Conservation (phyloP, 2,113 vertebrate genomes). For the Candoia aspera region DNA sequence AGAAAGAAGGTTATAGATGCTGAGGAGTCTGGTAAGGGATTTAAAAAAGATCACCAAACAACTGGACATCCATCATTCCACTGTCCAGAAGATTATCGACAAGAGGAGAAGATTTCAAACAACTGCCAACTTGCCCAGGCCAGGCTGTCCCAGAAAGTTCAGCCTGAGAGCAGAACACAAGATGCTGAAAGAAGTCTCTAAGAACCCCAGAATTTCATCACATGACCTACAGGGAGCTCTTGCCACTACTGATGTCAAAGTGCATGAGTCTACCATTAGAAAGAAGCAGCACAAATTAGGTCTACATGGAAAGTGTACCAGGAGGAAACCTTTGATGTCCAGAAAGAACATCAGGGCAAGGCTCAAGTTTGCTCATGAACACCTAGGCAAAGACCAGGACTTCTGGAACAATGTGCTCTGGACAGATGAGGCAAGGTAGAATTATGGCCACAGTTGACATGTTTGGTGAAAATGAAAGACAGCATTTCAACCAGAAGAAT, state of each 20-base stretch:
- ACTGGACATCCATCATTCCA: not conserved
- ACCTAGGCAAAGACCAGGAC: not conserved
- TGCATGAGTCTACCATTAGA: not conserved
- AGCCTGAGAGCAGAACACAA: not conserved
- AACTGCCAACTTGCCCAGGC: not conserved
- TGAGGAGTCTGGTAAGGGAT: not conserved
- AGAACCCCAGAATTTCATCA: not conserved
- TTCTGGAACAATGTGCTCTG: not conserved
- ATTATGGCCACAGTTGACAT: not conserved
- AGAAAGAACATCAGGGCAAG: not conserved
- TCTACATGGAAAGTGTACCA: not conserved
- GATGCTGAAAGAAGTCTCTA: not conserved
- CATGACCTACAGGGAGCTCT: not conserved
- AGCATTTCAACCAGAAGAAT: not conserved
- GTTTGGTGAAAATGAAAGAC: not conserved
- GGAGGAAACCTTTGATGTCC: not conserved
- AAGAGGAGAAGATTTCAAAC: not conserved
- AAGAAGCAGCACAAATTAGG: not conserved
- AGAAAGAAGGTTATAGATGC: not conserved
- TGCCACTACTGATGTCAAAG: not conserved
- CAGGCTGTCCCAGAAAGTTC: not conserved
- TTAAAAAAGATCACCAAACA: not conserved
- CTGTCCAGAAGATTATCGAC: not conserved
- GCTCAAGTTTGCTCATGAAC: not conserved
- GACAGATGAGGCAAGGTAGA: not conserved